Evolutionary conservation across 2,797 vertebrate genomes (phyloP), one percentile per base, ranked within the genome.

Genomic region (Schizopygopsis pylzovi): DNA sequence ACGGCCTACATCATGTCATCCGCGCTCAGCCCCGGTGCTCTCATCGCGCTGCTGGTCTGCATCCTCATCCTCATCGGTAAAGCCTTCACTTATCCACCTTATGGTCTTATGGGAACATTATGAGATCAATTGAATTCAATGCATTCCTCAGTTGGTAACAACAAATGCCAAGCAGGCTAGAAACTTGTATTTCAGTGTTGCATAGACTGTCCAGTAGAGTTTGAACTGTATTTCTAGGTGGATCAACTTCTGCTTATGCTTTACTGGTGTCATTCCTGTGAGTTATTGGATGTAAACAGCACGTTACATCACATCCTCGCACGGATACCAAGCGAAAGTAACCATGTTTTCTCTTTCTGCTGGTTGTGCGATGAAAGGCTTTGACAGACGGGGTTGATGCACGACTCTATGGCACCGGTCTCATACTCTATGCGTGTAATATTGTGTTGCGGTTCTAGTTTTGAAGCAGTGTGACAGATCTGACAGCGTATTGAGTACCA

Each of bases 41-140:
- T 99, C 90, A 99, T 99, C n/a, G 97, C 98, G 0, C 95, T 99
- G 79, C 92, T 99, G 90, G 98, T 99, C 87, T 99, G 98, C 82
- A 90, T 98, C 93, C 97, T 99, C 92, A 99, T 99, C 75, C 97
- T 99, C 80, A 95, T 99, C 1, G 98, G 98, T 99, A 96, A 98
- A 97, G 93, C 13, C 20, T 49, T 79, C 16, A 43, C 52, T 59
- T 37, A 63, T 28, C 4, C 12, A 2, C n/a, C 49, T 52, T 16
- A 52, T 52, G 16, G 15, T 52, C 49, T 52, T 52, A 52, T 52
- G 6, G 49, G 49, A 52, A 15, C 15, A 52, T 16, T 16, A 52
- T 18, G 49, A 52, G 49, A 6, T 18, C 47, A 15, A 52, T 52
- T 75, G 4, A 49, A 10, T 28, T 45, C 16, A 49, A 10, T 28